Base-by-base conservation (phyloP, 2,888 invertebrate species). In the Brachylomia viminalis region DNA sequence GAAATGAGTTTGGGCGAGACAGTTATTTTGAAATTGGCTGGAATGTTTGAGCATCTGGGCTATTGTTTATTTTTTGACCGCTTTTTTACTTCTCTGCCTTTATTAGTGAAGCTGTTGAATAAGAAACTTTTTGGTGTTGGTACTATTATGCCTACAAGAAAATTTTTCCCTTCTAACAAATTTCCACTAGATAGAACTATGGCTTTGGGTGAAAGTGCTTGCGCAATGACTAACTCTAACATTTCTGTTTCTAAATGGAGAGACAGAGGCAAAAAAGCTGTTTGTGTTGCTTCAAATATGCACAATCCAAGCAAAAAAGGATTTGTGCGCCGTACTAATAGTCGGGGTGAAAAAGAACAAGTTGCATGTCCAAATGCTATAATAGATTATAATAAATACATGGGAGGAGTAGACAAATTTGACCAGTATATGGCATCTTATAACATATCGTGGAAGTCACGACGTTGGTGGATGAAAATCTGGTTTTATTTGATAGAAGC, bases 261-360 rank as follows among this genome's bases (percentile, higher is more conserved):
- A 58, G 58, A 58, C 58, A 11, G 30, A 58, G 58, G 27, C 13
- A 58, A 30, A 58, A 58, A 58, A 58, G 58, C 30, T 58, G 58
- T 58, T 30, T 58, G 58, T 58, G 58, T 58, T 27, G 58, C 58
- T 58, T 58, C 58, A 58, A 58, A 30, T 58, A 58, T 58, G 30
- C 58, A 30, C 20, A 58, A 58, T 30, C 58, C 58, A 58, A 30
- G 27, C 27, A 58, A 58, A 30, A 58, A 58, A 58, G 30, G 58
- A 27, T 58, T 30, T 58, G 30, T 58, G 27, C 27, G 17, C 27
- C 58, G 58, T 17, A 58, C 58, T 58, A 58, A 27, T 58, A 30
- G 15, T 27, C 30, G 17, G 27, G 58, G 58, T 30, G 30, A 58
- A 6, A 58, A 58, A 30, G 30, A 58, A 30, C 30, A 58, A 30